These are phyloP conservation scores for Aethes cnicana DNA, from an alignment of 2,888 invertebrate genomes.

Conservation along the genomic window DNA sequence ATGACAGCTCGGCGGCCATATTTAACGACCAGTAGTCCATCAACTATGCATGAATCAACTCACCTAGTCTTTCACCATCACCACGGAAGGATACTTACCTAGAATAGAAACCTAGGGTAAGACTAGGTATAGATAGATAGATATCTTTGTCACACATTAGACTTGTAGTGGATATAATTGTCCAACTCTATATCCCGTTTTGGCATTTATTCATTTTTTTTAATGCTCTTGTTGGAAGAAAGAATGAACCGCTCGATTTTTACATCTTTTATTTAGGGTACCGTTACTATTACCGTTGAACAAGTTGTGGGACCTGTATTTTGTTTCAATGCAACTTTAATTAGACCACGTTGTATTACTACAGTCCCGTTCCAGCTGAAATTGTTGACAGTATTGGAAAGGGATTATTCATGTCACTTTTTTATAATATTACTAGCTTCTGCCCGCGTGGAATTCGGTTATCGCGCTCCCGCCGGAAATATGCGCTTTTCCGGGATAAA, in stretches of 20 bases:
- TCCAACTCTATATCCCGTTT: background rate
- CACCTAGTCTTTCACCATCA: no score
- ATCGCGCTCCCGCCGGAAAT: no score
- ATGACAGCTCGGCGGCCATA: no score
- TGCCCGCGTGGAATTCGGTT: no score
- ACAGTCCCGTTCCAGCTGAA: conserved; percentile 2
- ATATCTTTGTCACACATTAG: no score
- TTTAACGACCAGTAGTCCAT: no score
- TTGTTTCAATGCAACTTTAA: conserved; percentile 45
- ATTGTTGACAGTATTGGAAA: background rate
- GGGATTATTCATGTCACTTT: background rate
- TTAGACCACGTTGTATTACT: conserved; percentile 25
- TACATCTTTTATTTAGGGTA: conserved; percentile 48
- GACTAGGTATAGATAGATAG: no score
- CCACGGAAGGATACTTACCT: no score
- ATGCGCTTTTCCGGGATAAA: no score
- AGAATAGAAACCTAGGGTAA: no score
- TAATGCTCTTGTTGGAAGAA: conserved; percentile 46
- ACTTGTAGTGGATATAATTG: background rate
- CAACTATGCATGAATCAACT: no score
- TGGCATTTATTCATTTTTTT: background rate
- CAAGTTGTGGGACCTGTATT: conserved; percentile 77
- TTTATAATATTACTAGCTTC: no score
- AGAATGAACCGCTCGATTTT: conserved; percentile 69
- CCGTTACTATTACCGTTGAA: conserved; percentile 78